phyloP scores from a whole-genome alignment of 2,888 invertebrate genomes.

The Ophonus ardosiacus region DNA sequence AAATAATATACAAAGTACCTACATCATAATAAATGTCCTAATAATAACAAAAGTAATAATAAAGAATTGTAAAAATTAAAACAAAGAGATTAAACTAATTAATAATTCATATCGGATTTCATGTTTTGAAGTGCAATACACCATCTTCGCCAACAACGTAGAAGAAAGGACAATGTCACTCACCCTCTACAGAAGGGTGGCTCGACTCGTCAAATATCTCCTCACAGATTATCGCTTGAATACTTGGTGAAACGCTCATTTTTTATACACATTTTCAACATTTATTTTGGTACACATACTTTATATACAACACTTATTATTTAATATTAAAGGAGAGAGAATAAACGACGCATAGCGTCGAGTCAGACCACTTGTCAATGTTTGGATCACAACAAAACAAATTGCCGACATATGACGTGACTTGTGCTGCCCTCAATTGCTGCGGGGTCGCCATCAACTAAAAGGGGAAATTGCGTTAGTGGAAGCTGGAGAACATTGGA shows the following conservation, averaged over 20 bases:
- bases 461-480: neutral
- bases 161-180: conserved; percentile 70
- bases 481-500: neutral
- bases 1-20: neutral
- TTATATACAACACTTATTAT: conserved; percentile 36
- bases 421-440: conserved; percentile 42
- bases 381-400: conserved; percentile 63
- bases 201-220: conserved; percentile 92
- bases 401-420: conserved; percentile 48
- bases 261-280: conserved; percentile 61
- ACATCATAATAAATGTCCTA: neutral
- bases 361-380: conserved; percentile 58
- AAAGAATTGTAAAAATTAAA: conserved; percentile 5
- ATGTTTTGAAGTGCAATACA: conserved; percentile 8
- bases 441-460: conserved; percentile 4
- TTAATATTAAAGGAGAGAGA: conserved; percentile 21
- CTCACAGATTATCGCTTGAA: conserved; percentile 81
- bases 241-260: conserved; percentile 61
- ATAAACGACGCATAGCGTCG: conserved; percentile 55
- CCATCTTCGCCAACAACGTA: conserved; percentile 21
- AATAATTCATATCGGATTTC: neutral
- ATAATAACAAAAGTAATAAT: neutral
- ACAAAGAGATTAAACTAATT: neutral
- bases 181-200: conserved; percentile 90
- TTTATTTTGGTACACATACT: conserved; percentile 29